These are phyloP conservation scores for Struthidea cinerea DNA, from an alignment of 2,113 vertebrate genomes.

Conservation along the genomic window DNA sequence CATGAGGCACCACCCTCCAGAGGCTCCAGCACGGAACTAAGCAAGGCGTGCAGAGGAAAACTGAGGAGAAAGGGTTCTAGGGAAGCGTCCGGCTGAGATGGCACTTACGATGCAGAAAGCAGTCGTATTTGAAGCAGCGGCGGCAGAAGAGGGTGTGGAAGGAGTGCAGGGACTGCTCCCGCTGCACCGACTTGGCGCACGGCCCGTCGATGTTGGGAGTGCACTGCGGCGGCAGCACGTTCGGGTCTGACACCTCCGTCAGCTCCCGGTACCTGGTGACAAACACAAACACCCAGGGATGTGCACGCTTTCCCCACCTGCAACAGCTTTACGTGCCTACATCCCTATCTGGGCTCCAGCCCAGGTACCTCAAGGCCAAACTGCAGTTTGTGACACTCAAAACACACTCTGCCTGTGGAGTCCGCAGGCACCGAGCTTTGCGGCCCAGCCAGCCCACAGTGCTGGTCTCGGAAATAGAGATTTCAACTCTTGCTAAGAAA, in stretches of 20 bases:
- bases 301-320: accelerated
- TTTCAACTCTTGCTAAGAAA: not conserved
- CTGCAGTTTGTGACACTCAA: not conserved
- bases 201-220: conserved; percentile 96
- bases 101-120: conserved; percentile 94
- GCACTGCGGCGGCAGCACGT: conserved; percentile 91
- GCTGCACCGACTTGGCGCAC: conserved; percentile 92
- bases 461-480: not conserved
- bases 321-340: accelerated
- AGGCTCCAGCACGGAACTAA: not conserved
- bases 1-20: not conserved
- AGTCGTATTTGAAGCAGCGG: conserved; percentile 99
- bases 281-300: not conserved
- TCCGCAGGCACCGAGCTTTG: not conserved
- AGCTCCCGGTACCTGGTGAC: conserved; percentile 88
- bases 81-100: not conserved
- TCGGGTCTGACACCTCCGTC: conserved; percentile 83
- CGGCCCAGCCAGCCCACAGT: not conserved
- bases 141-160: conserved; percentile 98
- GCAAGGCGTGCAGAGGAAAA: not conserved
- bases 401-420: accelerated
- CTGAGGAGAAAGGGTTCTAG: conserved; percentile 1
- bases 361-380: not conserved
- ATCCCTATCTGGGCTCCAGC: accelerated
- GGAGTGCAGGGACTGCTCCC: conserved; percentile 95